These are phyloP conservation scores for Nothobranchius kuhntae DNA, from an alignment of 2,113 vertebrate species.

Conservation along the genomic window DNA sequence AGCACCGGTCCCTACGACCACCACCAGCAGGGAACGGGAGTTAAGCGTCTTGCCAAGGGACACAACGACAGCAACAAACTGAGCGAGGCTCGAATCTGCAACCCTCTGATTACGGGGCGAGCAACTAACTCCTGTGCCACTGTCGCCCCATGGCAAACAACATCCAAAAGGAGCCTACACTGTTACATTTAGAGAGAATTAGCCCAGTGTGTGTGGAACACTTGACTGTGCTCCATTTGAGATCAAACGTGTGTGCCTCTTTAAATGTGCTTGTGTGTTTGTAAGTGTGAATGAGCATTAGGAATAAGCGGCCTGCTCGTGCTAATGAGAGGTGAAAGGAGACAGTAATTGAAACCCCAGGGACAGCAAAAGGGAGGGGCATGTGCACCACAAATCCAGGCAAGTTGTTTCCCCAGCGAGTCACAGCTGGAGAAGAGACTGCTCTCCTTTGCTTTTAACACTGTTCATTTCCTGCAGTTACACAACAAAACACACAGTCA, in stretches of 20 bases:
- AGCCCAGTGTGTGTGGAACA: neutral
- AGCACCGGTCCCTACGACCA: no score
- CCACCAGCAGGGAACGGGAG: no score
- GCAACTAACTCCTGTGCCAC: no score
- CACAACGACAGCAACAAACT: no score
- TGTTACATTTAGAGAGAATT: constrained; percentile 18
- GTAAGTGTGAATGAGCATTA: constrained; percentile 53
- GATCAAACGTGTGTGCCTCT: constrained; percentile 22
- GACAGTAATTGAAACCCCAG: constrained; percentile 80
- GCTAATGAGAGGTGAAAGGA: constrained; percentile 82
- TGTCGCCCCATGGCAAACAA: no score
- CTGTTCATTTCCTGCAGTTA: constrained; percentile 33
- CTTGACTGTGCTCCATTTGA: constrained; percentile 16
- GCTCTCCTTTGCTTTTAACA: constrained; percentile 31
- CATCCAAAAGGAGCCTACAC: no score
- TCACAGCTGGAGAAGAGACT: constrained; percentile 41
- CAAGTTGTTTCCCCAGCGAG: constrained; percentile 56
- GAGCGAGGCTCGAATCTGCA: no score
- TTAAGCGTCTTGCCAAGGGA: no score
- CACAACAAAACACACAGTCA: constrained; percentile 40
- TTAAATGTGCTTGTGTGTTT: constrained; percentile 4
- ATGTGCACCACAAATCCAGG: constrained; percentile 52
- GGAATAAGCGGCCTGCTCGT: constrained; percentile 66
- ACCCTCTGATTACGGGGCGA: no score
- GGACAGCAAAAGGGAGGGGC: constrained; percentile 61